Base-by-base conservation (phyloP, 2,888 invertebrate genomes). In the Ferdinandea cuprea region DNA sequence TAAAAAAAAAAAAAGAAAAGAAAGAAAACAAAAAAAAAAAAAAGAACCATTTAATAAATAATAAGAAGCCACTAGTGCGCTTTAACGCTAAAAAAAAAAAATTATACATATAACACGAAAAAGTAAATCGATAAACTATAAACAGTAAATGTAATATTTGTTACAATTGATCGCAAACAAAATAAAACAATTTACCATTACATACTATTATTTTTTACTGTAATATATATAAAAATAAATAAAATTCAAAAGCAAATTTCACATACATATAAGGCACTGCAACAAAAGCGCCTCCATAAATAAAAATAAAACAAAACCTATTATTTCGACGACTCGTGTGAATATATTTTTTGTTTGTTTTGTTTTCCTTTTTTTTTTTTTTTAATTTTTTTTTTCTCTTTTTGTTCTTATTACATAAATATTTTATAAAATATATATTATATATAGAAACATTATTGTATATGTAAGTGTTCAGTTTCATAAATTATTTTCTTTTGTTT, bases 401-500 rank as follows among this genome's bases (percentile, higher is more conserved):
- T 28, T 19, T 40, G 48, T 65, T 56, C 19, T 73, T 73, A n/a
- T n/a, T n/a, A n/a, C n/a, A n/a, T n/a, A n/a, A 35, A 63, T 63
- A 69, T 69, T 65, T 65, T 50, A 76, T 74, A 56, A 74, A 73
- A 9, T 63, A 52, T 56, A 44, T 37, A 68, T 30, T 63, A 52
- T 56, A 44, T 37, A 68, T 30, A 65, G 35, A 72, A 17, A 56
- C 19, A 35, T 44, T 19, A 19, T 44, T 19, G 44, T 19, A 44
- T 19, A 44, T 44, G 40, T 69, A 77, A 69, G 50, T 63, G 48
- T 58, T 71, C 61, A 42, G 69, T 77, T 77, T 77, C 69, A 50
- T 77, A 77, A 77, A 77, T 71, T 77, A 77, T 77, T 77, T 56
- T 48, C 54, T 56, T 58, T 58, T 63, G 48, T 61, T 77, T 63